These are phyloP conservation scores for Selene dorsalis DNA, from an alignment of 2,797 vertebrate species.

Conservation along the genomic window DNA sequence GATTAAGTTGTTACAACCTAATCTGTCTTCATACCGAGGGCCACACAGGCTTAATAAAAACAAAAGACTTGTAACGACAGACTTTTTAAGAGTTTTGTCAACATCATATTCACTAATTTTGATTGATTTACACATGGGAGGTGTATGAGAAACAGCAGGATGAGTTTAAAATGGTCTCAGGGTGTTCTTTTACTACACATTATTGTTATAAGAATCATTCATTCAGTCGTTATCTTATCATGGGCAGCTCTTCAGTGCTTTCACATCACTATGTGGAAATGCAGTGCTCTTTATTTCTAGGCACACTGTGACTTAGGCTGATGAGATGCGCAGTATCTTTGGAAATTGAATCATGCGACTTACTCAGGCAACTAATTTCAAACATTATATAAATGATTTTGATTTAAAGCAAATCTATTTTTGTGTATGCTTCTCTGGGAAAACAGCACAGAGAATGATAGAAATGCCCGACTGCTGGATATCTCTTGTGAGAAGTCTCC, in stretches of 20 bases:
- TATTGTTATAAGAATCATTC: constrained; percentile 6
- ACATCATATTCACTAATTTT: background rate
- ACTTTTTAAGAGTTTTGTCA: constrained; percentile 13
- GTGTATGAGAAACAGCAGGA: background rate
- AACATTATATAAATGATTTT: constrained; percentile 45
- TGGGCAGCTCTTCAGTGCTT: constrained; percentile 13
- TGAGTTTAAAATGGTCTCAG: background rate
- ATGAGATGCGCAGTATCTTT: constrained; percentile 9
- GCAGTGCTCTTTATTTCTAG: constrained; percentile 1
- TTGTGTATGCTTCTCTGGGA: constrained; percentile 34
- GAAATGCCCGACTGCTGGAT: constrained; percentile 30
- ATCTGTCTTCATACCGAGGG: constrained; percentile 56
- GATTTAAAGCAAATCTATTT: constrained; percentile 53
- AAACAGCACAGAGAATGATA: constrained; percentile 24
- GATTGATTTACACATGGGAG: background rate
- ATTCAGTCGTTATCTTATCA: background rate
- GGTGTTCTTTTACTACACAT: background rate
- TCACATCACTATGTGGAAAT: constrained; percentile 6
- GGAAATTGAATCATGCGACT: constrained; percentile 18
- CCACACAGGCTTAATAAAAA: constrained; percentile 29
- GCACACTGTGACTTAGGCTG: constrained; percentile 10
- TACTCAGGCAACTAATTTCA: constrained; percentile 32
- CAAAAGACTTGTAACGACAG: background rate
- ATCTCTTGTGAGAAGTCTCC: constrained; percentile 44
- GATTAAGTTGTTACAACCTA: constrained; percentile 71